Evolutionary conservation across 2,797 vertebrate genomes (phyloP), one percentile per base, ranked within the genome.

Genomic region (Podargus strigoides): DNA sequence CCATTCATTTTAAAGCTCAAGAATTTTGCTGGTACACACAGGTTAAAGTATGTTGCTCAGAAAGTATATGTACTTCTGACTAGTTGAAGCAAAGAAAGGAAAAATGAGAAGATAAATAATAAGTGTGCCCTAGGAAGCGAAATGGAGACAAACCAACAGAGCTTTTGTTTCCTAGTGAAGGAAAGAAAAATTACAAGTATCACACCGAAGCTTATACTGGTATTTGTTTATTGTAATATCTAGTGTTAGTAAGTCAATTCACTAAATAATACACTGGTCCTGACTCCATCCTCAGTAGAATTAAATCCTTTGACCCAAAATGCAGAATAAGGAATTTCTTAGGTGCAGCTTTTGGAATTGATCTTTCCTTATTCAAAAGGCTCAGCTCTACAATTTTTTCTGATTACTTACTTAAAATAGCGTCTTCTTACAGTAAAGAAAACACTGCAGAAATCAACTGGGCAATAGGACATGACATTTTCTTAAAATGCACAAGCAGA

Each of bases 201-300:
- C 21, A 56, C 5, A 26, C 13, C 60, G 49, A 70, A 70, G 34
- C 1, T 32, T 44, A 2, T 14, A 70, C 2, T 1, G 2, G 1
- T 56, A 63, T 26, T 69, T 42, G 8, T 73, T 74, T 30, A 41
- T 36, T 78, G 8, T 73, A 85, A 66, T 88, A 62, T 64, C 30
- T 42, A 3, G 0, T 59, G 30, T 66, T 47, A 59, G 15, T 20
- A 58, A 46, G 14, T 34, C n/a, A 73, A 6, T 64, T 50, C 47
- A 32, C n/a, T 52, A n/a, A 22, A 20, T 56, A 55, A 37, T 10
- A 58, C 2, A 41, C 6, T 15, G 19, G 12, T 42, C 9, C 46
- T 47, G 30, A 75, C 26, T 76, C 39, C 23, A 56, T 24, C 14
- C 17, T 91, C 32, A 87, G 37, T 2, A 79, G 23, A 89, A 66